Evolutionary conservation across 2,797 vertebrate species (phyloP).

Genomic region (Oceanodroma leucorhoa): DNA sequence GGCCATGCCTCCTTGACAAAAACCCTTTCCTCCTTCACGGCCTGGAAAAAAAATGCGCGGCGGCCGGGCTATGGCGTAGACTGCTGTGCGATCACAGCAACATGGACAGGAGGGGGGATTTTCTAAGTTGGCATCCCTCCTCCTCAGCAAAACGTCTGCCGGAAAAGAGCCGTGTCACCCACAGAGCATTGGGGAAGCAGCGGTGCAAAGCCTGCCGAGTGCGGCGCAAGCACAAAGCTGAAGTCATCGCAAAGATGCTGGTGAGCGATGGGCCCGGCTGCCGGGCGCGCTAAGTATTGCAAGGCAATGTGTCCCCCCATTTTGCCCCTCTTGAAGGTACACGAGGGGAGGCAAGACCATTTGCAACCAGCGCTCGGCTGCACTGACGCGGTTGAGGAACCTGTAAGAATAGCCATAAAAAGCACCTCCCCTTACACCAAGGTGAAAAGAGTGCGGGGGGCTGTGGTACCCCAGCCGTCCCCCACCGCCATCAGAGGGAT

Average conservation of each 20-base stretch:
- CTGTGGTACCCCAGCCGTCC: rapidly evolving
- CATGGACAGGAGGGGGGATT: background rate
- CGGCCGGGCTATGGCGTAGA: rapidly evolving
- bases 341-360: background rate
- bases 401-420: background rate
- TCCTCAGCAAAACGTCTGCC: background rate
- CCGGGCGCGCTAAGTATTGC: rapidly evolving
- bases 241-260: background rate
- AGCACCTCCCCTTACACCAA: rapidly evolving
- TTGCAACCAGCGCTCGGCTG: background rate
- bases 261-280: background rate
- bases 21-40: background rate
- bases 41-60: background rate
- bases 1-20: background rate
- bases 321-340: background rate
- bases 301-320: rapidly evolving
- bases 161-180: background rate
- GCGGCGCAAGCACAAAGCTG: background rate
- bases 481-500: rapidly evolving
- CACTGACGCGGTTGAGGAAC: background rate
- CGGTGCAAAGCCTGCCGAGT: rapidly evolving
- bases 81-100: background rate
- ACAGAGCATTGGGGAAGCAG: rapidly evolving
- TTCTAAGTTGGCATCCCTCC: background rate
- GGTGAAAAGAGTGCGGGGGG: rapidly evolving